Evolutionary conservation across 2,113 vertebrate species (phyloP), one percentile per base, ranked within the genome.

Genomic region (Hippocampus barbouri): DNA sequence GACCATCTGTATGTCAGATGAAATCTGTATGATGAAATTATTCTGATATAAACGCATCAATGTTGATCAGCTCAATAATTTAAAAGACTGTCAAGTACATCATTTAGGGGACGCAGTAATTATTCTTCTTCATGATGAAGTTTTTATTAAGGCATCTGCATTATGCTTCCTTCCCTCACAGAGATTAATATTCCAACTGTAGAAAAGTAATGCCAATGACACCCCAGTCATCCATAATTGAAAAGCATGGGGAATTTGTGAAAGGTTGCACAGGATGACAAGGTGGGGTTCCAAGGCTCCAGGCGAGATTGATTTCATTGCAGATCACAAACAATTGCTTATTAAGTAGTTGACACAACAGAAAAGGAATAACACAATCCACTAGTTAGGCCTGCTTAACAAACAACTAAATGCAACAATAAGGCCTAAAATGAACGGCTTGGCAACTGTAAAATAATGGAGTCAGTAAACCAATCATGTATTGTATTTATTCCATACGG

Each of bases 91-190:
- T 80, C 53, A 69, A 90, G 86, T 83, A 86, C 82, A 78, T 88
- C 79, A 70, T 89, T 88, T 88, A 85, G 77, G 34, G 34, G 72
- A 87, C 84, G 76, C 70, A 79, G 76, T 88, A 89, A 89, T 90
- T 89, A 89, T 83, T 71, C 69, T 86, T 79, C 63, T 66, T 84
- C 84, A 81, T 88, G 89, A 91, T 91, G 80, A 90, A 89, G 83
- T 87, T 89, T 91, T 91, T 87, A 90, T 88, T 87, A 85, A 88
- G 89, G 87, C 87, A 85, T 87, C 88, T 89, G 80, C 81, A 83
- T 87, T 84, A 81, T 83, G 79, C 74, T 72, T 72, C 78, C 83
- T 80, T 80, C 85, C 85, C 80, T 80, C 70, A 66, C 71, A 72
- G 85, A 88, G 87, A 75, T 77, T 81, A 62, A 89, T 73, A 82